Evolutionary conservation across 2,797 vertebrate species (phyloP).

Genomic region (Leptodactylus fallax): DNA sequence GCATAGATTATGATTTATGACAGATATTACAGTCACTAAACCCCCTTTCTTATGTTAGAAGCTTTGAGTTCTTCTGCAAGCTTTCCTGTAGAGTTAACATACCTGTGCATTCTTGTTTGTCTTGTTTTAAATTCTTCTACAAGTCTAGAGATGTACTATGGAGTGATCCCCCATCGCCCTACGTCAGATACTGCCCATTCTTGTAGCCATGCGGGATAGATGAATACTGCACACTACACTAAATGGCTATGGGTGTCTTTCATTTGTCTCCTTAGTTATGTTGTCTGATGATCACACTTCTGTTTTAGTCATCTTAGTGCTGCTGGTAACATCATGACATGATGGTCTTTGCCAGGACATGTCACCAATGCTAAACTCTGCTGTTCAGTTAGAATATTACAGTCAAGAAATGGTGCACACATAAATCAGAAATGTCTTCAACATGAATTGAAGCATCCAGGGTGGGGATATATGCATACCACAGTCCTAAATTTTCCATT

Average conservation of each 20-base stretch:
- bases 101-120: constrained; percentile 5
- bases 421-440: too few species aligned
- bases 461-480: too few species aligned
- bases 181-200: background rate
- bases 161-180: constrained; percentile 5
- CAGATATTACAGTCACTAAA: background rate
- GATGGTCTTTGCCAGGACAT: background rate
- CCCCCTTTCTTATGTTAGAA: too few species aligned
- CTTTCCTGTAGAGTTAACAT: background rate
- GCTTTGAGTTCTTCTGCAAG: too few species aligned
- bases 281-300: background rate
- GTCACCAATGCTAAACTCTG: background rate
- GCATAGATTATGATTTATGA: background rate
- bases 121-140: constrained; percentile 42
- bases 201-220: background rate
- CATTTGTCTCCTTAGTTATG: background rate
- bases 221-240: background rate
- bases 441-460: too few species aligned
- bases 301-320: background rate
- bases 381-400: background rate
- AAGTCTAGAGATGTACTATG: constrained; percentile 34
- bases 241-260: constrained; percentile 1
- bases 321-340: background rate
- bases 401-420: too few species aligned
- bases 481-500: too few species aligned